Conservation (phyloP, 2,888 invertebrate species). For the Incurvaria masculella region DNA sequence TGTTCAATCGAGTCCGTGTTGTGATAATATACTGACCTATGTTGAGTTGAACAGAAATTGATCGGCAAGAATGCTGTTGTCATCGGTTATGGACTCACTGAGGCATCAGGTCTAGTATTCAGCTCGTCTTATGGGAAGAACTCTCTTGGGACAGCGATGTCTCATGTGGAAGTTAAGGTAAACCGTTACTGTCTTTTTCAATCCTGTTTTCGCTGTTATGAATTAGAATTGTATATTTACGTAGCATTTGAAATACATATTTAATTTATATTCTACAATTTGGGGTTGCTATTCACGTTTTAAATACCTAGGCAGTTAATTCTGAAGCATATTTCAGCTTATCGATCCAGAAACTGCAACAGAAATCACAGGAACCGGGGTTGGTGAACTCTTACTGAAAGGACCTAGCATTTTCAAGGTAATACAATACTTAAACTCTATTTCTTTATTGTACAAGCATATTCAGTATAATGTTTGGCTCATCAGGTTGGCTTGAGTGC, state of each 20-base stretch:
- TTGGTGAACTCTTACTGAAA: slow-evolving; percentile 7
- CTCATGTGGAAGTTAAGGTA: slow-evolving; percentile 4
- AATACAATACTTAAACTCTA: not conserved
- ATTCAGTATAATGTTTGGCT: too few relatives aligned
- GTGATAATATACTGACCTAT: not conserved
- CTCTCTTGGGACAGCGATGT: slow-evolving; percentile 3
- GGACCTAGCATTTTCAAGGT: slow-evolving; percentile 7
- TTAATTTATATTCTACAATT: not conserved
- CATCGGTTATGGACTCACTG: slow-evolving; percentile 8
- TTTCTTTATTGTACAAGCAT: too few relatives aligned
- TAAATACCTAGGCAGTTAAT: too few relatives aligned
- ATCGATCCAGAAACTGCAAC: slow-evolving; percentile 1
- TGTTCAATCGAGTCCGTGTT: too few relatives aligned
- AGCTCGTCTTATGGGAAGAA: slow-evolving; percentile 3
- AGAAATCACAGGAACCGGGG: slow-evolving; percentile 1
- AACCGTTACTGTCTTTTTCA: not conserved
- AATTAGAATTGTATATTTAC: not conserved
- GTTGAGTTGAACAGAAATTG: slow-evolving; percentile 3
- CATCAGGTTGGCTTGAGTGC: too few relatives aligned
- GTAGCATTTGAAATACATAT: not conserved
- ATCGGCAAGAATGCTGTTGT: slow-evolving; percentile 5
- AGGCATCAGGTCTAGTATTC: slow-evolving; percentile 5
- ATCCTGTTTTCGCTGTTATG: not conserved
- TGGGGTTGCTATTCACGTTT: too few relatives aligned
- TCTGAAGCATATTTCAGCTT: slow-evolving; percentile 3